Base-by-base conservation (phyloP, 2,888 invertebrate genomes). In the Cryptus armator region DNA sequence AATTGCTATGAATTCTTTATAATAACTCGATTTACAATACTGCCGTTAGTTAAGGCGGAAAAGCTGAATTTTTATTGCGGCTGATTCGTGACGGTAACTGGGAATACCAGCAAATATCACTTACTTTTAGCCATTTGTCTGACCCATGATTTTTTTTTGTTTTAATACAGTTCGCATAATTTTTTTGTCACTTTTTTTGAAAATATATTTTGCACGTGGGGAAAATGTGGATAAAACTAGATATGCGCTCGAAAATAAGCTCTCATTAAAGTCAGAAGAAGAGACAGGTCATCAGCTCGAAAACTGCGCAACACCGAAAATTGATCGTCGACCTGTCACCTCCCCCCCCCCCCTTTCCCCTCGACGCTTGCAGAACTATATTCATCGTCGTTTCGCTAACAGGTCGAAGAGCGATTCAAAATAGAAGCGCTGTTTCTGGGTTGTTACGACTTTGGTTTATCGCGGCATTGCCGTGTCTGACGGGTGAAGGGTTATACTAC, bases 291-390 rank as follows among this genome's bases (percentile, higher is more conserved):
- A 56, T 83, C 75, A 75, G 70, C 79, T 80, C 70, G 79, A 83
- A 75, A 83, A 83, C 24, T 62, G 46, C 53, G 62, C 74, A 70
- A 74, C 44, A 53, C 79, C 53, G 72, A 62, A 80, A 83, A 83
- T 83, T 83, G 79, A 83, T 83, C 70, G 79, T 53, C 56, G 71
- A 71, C 56, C 70, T 70, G 83, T 56, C 56, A 24, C n/a, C n/a
- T 4, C 24, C 56, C 24, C 3, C 3, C 24, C 24, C 24, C 24
- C 24, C 24, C 24, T 24, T 37, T 37, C 66, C 67, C 67, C 67
- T 74, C 72, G 66, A 75, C 48, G 72, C 24, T 62, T 71, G 66
- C 59, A 32, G n/a, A 81, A 70, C 67, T 51, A 53, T 56, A 32
- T 62, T 46, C 19, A 24, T 53, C 51, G 48, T n/a, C 44, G 53